Percentiles rank a stretch among this genome's conserved stretches.
phyloP scores from a whole-genome alignment of 1,140 invertebrate species.

The Aphelenchoides besseyi region DNA sequence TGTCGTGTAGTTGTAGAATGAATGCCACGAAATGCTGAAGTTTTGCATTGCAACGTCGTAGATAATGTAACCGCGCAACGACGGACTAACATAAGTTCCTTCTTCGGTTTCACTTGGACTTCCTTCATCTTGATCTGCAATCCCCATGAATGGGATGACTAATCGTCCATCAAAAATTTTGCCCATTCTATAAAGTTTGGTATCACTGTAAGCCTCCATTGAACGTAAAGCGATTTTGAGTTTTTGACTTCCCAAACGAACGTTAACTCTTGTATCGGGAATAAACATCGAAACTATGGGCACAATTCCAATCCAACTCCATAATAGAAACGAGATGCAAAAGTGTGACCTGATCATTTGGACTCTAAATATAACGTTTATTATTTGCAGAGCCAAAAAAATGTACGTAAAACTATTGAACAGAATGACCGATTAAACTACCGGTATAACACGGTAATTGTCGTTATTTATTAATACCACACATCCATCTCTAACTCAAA shows the following conservation, averaged over 20 bases:
- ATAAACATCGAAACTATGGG: background rate
- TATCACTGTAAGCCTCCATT: background rate
- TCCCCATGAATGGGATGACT: background rate
- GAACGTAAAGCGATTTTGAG: background rate
- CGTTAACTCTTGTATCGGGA: background rate
- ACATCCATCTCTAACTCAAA: too few species aligned
- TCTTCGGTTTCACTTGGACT: background rate
- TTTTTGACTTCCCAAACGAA: background rate
- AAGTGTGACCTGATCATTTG: too few species aligned
- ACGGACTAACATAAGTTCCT: slow-evolving; percentile 16
- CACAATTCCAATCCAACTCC: background rate
- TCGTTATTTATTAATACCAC: too few species aligned
- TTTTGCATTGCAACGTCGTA: slow-evolving; percentile 14
- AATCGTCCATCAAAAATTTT: background rate
- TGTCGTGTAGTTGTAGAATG: slow-evolving; percentile 14
- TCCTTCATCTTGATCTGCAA: slow-evolving; percentile 14
- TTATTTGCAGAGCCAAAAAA: too few species aligned
- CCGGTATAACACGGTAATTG: too few species aligned
- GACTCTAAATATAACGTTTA: too few species aligned
- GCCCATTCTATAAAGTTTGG: background rate
- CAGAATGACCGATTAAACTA: too few species aligned
- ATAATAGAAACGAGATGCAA: background rate
- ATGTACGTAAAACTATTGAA: too few species aligned
- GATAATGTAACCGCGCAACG: slow-evolving; percentile 4
- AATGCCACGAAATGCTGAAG: slow-evolving; percentile 25